Base-by-base conservation (phyloP, 2,888 invertebrate species). In the Atherix ibis region DNA sequence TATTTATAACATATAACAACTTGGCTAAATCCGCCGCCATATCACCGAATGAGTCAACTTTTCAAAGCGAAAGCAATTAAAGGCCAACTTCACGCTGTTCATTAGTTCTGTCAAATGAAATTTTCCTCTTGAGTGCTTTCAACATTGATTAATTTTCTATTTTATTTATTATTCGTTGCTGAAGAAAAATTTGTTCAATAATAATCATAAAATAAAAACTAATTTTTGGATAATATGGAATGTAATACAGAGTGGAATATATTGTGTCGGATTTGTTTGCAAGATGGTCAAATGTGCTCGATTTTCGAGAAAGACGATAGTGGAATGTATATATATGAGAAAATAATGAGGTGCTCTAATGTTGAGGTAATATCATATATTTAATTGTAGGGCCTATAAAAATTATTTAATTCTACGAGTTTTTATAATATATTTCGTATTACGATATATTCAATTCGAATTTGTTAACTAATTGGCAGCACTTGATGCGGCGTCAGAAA, bases 311-410 rank as follows among this genome's bases (percentile, higher is more conserved):
- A 38, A 9, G 43, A 44, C 25, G 48, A 51, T 25, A 40, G 46
- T 3, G 46, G 48, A 10, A 36, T 53, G 22, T 43, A 42, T 8
- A 51, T 56, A 31, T 46, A 51, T 13, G 58, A 58, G 4, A 62
- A 58, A 42, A 59, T 61, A 22, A 49, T 52, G 35, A 40, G 44
- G 27, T 55, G 58, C 36, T 54, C 55, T 3, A 46, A 49, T 5
- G 30, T 46, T 16, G 29, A 36, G 32, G 44, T 44, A 39, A 36
- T n/a, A n/a, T n/a, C n/a, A n/a, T n/a, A n/a, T n/a, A n/a, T n/a
- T n/a, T n/a, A n/a, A n/a, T n/a, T n/a, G n/a, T n/a, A n/a, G n/a
- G n/a, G n/a, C n/a, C n/a, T n/a, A n/a, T n/a, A n/a, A n/a, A n/a
- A n/a, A n/a, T n/a, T n/a, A n/a, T n/a, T n/a, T n/a, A n/a, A n/a